phyloP scores from a whole-genome alignment of 2,113 vertebrate species.

The Tamias sibiricus region DNA sequence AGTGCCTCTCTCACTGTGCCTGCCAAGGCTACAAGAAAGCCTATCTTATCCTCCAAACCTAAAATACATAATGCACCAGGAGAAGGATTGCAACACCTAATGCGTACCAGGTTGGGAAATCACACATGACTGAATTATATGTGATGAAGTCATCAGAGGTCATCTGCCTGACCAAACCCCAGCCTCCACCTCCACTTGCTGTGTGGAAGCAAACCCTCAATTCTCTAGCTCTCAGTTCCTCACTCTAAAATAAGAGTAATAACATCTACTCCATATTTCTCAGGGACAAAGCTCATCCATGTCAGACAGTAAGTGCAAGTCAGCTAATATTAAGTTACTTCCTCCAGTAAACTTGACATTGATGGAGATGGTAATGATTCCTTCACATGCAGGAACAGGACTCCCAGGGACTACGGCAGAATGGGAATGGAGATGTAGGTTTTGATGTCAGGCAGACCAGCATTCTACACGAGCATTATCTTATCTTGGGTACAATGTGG shows the following conservation, averaged over 20 bases:
- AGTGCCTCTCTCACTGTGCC: neutral
- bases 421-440: neutral
- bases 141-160: neutral
- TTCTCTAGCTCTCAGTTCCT: neutral
- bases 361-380: neutral
- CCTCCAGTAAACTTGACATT: neutral
- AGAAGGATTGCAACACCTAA: neutral
- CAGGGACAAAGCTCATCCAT: neutral
- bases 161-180: neutral
- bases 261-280: neutral
- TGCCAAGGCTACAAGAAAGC: neutral
- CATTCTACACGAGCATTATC: neutral
- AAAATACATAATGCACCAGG: neutral
- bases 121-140: neutral
- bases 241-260: neutral
- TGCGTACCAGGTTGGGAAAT: neutral
- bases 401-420: neutral
- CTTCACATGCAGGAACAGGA: neutral
- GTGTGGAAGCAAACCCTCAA: too few relatives aligned
- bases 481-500: neutral
- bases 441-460: neutral
- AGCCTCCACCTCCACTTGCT: neutral
- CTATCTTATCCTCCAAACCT: neutral
- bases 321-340: neutral
- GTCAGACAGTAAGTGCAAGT: neutral